Conservation (phyloP, 2,797 vertebrate genomes). For the Chlorospingus flavigularis region DNA sequence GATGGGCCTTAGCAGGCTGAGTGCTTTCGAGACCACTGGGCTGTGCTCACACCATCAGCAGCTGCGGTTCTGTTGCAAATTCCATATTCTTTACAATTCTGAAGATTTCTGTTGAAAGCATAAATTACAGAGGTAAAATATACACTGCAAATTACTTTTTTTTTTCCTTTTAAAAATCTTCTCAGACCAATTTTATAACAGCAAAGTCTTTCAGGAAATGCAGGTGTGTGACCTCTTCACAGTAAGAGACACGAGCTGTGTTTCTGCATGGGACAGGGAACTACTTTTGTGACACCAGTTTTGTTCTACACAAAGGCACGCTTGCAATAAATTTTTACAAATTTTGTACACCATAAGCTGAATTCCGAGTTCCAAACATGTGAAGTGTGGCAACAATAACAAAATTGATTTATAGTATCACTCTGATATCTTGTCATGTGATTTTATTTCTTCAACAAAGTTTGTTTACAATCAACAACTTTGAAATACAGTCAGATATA, state of each 20-base stretch:
- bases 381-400: slow-evolving; percentile 62
- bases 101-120: not conserved
- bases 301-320: slow-evolving; percentile 60
- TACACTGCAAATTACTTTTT: not conserved
- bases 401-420: slow-evolving; percentile 64
- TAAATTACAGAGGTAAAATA: not conserved
- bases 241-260: not conserved
- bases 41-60: not conserved
- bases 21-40: not conserved
- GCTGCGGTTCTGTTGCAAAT: not conserved
- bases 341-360: slow-evolving; percentile 65
- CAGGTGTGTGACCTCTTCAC: not conserved
- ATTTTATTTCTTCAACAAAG: slow-evolving; percentile 63
- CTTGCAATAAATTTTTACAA: slow-evolving; percentile 71
- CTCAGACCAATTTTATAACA: slow-evolving; percentile 49
- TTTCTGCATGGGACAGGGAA: slow-evolving; percentile 37
- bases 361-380: slow-evolving; percentile 59
- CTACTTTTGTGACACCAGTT: slow-evolving; percentile 53
- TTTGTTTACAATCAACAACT: slow-evolving; percentile 67
- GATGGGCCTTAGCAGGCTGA: not conserved
- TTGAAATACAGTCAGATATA: slow-evolving; percentile 68
- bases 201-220: slow-evolving; percentile 42
- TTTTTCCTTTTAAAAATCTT: not conserved
- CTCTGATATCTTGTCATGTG: slow-evolving; percentile 65
- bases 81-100: not conserved